Base-by-base conservation (phyloP, 92 coral and sea anemone genomes). In the Pocillopora meandrina region DNA sequence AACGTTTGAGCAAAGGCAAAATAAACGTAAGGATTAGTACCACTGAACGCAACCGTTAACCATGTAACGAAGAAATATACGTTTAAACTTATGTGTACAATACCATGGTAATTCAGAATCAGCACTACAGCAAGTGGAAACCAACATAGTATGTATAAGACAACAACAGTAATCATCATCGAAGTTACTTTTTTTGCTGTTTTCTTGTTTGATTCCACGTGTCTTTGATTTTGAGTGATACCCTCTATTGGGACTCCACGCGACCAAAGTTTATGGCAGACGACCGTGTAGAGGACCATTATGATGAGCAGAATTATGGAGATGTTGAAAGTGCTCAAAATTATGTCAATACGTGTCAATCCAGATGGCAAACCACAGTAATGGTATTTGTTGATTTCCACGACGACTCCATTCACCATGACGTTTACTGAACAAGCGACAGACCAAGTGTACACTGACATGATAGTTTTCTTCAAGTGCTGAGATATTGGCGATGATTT, bases 231-330 rank as follows among this genome's bases (percentile, higher is more conserved):
- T 47, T 68, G 72, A 68, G 13, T 68, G n/a, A 17, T 14, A 2
- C 72, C 72, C 11, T 68, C 72, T 68, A 42, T 42, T 68, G 72
- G 72, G 12, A 68, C 19, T 18, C 26, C 73, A 68, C 73, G 73
- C 12, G 73, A 68, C 73, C 71, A 66, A 15, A 66, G 35, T 26
- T 66, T 66, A 36, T 21, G 26, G 6, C 71, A 66, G 12, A 66
- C 71, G 34, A 10, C 21, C 10, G 42, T 10, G 47, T 66, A 66
- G 36, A 66, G 42, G 21, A 31, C 71, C 21, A 17, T 36, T 26
- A 66, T 11, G 12, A 66, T 6, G 2, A 66, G 10, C 15, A 66
- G 36, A 26, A 36, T 33, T 1, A 66, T 15, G 16, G 36, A 33
- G 15, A 10, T 66, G 71, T 66, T 66, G 21, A 66, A 9, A 66